Conservation (phyloP, 2,888 invertebrate genomes). For the Tupiocoris notatus region DNA sequence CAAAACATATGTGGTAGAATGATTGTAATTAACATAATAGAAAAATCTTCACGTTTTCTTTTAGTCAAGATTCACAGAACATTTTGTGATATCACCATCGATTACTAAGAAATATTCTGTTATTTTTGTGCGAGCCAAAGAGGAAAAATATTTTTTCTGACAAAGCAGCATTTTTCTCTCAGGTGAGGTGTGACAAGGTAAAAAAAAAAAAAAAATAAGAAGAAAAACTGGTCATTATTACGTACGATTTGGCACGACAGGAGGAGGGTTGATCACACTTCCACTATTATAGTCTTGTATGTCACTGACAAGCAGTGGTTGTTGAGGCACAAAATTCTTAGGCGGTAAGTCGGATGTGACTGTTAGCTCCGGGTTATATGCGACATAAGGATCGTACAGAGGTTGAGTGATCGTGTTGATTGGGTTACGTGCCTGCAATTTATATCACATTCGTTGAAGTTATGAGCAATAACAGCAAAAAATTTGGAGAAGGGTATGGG, state of each 20-base stretch:
- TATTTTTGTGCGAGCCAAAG: no score
- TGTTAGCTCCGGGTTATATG: slow-evolving; percentile 37
- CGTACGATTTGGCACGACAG: slow-evolving; percentile 12
- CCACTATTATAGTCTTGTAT: slow-evolving; percentile 24
- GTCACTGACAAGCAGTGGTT: slow-evolving; percentile 29
- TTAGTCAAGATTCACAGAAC: no score
- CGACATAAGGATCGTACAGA: slow-evolving; percentile 30
- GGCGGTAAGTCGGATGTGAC: slow-evolving; percentile 29
- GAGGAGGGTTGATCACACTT: slow-evolving; percentile 20
- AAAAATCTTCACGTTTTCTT: no score
- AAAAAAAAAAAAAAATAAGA: not conserved
- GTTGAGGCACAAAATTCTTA: slow-evolving; percentile 16
- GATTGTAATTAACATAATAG: no score
- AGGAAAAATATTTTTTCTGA: no score
- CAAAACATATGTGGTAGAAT: no score
- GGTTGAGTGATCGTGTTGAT: slow-evolving; percentile 8
- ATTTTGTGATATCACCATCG: no score
- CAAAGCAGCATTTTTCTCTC: no score
- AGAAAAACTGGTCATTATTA: not conserved
- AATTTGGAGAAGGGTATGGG: no score
- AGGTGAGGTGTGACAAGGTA: no score
- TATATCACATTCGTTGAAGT: not conserved
- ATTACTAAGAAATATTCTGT: no score
- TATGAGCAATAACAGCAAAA: not conserved
- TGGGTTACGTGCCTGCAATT: slow-evolving; percentile 32